phyloP scores from a whole-genome alignment of 2,888 invertebrate genomes.

The Conops quadrifasciatus region DNA sequence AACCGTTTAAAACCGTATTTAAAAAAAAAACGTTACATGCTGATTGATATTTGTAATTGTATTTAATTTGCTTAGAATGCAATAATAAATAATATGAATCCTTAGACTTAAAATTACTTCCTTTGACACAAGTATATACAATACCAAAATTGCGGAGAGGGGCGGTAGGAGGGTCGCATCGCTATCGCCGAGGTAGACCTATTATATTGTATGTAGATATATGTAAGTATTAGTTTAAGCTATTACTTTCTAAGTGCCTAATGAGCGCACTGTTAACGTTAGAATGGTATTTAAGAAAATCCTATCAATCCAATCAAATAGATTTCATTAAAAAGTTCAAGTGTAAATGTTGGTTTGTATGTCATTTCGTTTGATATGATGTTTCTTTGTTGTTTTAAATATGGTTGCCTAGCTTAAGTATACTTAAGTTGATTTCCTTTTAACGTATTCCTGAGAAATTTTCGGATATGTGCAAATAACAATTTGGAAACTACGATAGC shows the following conservation, averaged over 20 bases:
- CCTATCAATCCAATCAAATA: conserved; percentile 14
- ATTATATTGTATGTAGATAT: not conserved
- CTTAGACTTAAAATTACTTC: conserved; percentile 19
- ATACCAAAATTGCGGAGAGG: not conserved
- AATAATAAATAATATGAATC: conserved; percentile 39
- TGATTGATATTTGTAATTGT: no score
- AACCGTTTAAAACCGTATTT: no score
- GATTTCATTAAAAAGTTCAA: not conserved
- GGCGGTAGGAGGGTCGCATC: not conserved
- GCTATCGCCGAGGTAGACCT: conserved; percentile 15
- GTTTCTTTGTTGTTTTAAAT: conserved; percentile 5
- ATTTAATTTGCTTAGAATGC: no score
- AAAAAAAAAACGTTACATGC: no score
- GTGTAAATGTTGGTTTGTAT: conserved; percentile 4
- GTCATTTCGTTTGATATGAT: conserved; percentile 16
- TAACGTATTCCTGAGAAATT: conserved; percentile 60
- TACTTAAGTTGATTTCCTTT: conserved; percentile 32
- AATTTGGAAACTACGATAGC: conserved; percentile 50
- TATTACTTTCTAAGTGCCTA: conserved; percentile 13
- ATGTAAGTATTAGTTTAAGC: not conserved
- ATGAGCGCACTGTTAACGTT: not conserved
- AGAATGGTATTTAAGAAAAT: conserved; percentile 6
- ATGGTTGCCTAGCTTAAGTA: conserved; percentile 18
- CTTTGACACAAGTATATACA: conserved; percentile 11
- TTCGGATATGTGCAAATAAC: conserved; percentile 63